Evolutionary conservation across 2,888 invertebrate genomes (phyloP).

Genomic region (Phania funesta): DNA sequence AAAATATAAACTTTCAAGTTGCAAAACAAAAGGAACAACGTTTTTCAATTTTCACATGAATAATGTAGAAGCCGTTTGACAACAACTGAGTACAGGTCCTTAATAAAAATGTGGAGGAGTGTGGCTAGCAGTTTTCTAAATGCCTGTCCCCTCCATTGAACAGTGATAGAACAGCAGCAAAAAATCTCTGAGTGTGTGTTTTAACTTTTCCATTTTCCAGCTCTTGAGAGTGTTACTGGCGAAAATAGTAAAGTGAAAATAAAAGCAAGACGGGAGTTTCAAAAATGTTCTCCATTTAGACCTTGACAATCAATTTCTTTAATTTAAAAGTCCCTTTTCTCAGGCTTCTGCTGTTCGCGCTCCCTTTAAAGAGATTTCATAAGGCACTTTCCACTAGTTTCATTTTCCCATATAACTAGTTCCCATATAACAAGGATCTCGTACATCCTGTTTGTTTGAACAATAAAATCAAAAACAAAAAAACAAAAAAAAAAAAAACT

Average conservation of each 20-base stretch:
- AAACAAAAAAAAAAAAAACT: background rate
- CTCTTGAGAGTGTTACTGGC: background rate
- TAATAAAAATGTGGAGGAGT: background rate
- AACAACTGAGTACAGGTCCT: background rate
- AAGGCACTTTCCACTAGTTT: background rate
- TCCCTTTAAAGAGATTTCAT: background rate
- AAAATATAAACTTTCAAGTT: background rate
- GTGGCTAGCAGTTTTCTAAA: conserved; percentile 11
- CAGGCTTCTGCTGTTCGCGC: background rate
- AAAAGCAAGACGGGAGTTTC: background rate
- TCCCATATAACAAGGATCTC: conserved; percentile 15
- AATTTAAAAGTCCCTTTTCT: conserved; percentile 1
- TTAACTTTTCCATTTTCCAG: background rate
- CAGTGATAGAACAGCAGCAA: conserved; percentile 2
- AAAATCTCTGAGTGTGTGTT: background rate
- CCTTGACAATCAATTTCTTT: background rate
- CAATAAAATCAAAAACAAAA: conserved; percentile 24
- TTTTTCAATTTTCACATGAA: conserved; percentile 59
- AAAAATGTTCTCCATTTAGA: background rate
- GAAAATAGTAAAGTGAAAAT: background rate
- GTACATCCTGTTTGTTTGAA: conserved; percentile 51
- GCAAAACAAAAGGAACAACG: conserved; percentile 47
- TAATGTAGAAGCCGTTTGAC: conserved; percentile 12
- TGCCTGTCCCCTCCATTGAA: conserved; percentile 1
- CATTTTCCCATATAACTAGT: background rate